Base-by-base conservation (phyloP, 2,888 invertebrate genomes). In the Drosophila leonis region DNA sequence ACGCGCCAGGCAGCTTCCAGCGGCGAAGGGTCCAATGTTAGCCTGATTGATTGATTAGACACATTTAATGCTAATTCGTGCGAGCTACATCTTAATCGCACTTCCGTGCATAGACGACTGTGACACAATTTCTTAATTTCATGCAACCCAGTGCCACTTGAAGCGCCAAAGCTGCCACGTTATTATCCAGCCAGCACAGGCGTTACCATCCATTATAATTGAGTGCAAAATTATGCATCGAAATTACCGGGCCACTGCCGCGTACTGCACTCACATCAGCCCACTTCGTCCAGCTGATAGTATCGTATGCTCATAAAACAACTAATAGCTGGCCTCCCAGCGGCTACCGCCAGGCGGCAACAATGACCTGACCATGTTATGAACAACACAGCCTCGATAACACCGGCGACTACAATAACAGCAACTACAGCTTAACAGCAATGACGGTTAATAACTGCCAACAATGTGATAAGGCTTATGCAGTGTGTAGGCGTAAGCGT, bases 151-250 rank as follows among this genome's bases (percentile, higher is more conserved):
- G 62, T 67, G 69, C 35, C 73, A 74, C 72, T 71, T 57, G 65
- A 76, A 74, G 66, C 73, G 65, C 72, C 56, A 65, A 62, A 74
- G 62, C 59, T 69, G 64, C 46, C 80, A 83, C 86, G 83, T 82
- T 79, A 79, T 87, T 87, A 87, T 60, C 62, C 74, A 37, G 42
- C 54, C 72, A 57, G 60, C 72, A 29, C 55, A 56, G 75, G 75
- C 82, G 75, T 71, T 67, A 41, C 61, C 79, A 71, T 75, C 69
- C 86, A 88, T 88, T 86, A 85, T 88, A 85, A 88, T 88, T 86
- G 88, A 88, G 84, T 85, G 87, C 86, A 88, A 86, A 85, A 85
- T 85, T 85, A 85, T 85, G 84, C 84, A 85, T 88, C 86, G 88
- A 83, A 85, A 74, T 81, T 72, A 44, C 75, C 54, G 18, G 42